phyloP scores from a whole-genome alignment of 2,113 vertebrate species.

The Anarhynchus alexandrinus region DNA sequence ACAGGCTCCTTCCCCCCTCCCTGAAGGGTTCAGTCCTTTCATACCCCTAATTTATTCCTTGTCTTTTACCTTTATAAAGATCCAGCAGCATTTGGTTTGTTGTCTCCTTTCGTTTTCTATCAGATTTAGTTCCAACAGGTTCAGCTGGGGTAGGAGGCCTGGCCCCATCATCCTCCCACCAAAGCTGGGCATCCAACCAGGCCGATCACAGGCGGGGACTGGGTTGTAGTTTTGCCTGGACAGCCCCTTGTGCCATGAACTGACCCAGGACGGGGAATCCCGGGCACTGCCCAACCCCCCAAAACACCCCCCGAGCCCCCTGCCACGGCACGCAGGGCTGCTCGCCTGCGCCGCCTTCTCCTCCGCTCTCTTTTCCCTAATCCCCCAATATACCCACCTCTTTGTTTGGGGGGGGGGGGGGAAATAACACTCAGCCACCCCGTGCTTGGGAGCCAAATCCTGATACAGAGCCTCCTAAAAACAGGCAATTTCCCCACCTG shows the following conservation, averaged over 20 bases:
- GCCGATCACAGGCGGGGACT: not conserved
- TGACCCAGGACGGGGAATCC: not conserved
- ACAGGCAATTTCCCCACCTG: rapidly evolving
- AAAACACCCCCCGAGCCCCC: too few species aligned
- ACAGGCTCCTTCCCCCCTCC: not conserved
- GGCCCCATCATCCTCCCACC: not conserved
- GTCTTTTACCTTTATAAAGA: not conserved
- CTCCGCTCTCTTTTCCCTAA: not conserved
- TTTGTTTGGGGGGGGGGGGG: not conserved
- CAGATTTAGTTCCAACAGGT: rapidly evolving
- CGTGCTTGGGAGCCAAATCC: not conserved
- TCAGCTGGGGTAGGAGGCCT: not conserved
- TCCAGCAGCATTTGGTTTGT: not conserved
- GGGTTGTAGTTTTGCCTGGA: not conserved
- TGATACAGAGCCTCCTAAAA: not conserved
- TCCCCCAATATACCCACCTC: not conserved
- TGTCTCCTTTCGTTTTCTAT: not conserved
- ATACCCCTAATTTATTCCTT: not conserved
- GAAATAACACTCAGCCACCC: not conserved
- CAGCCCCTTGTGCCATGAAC: rapidly evolving
- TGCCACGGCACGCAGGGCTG: rapidly evolving
- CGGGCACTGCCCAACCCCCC: not conserved
- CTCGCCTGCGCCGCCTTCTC: too few species aligned
- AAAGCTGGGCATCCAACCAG: not conserved
- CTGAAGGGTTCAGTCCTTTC: not conserved